Evolutionary conservation across 2,797 vertebrate genomes (phyloP), one percentile per base, ranked within the genome.

Genomic region (Notolepis coatsorum): DNA sequence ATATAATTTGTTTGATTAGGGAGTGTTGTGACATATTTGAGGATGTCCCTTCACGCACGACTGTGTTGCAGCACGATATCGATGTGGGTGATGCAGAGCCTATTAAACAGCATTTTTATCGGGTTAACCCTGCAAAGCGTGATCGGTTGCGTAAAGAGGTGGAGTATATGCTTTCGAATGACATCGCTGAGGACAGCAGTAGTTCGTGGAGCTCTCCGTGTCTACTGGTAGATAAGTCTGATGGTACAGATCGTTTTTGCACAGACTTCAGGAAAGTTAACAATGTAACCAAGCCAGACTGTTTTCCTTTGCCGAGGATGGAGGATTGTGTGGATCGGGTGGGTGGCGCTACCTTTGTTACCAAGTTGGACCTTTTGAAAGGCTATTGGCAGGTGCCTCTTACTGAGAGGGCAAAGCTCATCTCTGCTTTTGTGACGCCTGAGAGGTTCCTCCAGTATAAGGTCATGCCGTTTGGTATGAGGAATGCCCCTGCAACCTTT

Each of bases 351-450:
- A 12, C 1, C 6, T 59, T 27, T 43, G 41, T 71, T 2, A 53
- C 35, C 2, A 48, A 53, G 5, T 15, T 70, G 2, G 39, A 64
- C 13, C 24, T 65, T 8, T 20, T 68, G 4, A 75, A 52, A n/a
- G 65, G 33, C 8, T 60, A 45, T 10, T 63, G 50, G 39, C 51
- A 64, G 24, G 50, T 47, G 5, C 48, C 23, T 6, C 15, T 10
- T 2, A 5, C 5, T 39, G 41, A 15, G 51, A 18, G 4, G 30
- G 54, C 13, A 9, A 35, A 9, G 2, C 7, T 9, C 9, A 47
- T 74, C 4, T 56, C 55, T 10, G 55, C 35, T n/a, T 74, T 51
- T 31, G 39, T 52, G 3, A 61, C 45, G 3, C 38, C 8, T 12
- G 37, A 55, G 41, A 10, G 28, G 15, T 67, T 54, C 7, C 2